Evolutionary conservation across 1,140 invertebrate genomes (phyloP).

Genomic region (Luehdorfia chinensis): DNA sequence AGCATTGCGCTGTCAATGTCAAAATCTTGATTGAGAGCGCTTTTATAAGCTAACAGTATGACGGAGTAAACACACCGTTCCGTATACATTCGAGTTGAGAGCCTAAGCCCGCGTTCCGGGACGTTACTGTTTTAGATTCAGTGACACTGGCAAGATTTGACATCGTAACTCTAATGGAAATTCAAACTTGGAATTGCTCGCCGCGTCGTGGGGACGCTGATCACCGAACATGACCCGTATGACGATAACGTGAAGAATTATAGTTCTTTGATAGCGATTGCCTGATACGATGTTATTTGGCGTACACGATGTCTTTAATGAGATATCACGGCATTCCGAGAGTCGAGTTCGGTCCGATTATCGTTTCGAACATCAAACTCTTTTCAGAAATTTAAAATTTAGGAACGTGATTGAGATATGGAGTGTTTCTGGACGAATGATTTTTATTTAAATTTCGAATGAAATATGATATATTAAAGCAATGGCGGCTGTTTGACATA

Average conservation of each 20-base stretch:
- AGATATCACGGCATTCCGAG: slow-evolving; percentile 69
- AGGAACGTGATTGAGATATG: slow-evolving; percentile 65
- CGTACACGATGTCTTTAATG: slow-evolving; percentile 59
- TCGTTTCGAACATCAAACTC: slow-evolving; percentile 68
- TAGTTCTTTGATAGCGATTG: slow-evolving; percentile 17
- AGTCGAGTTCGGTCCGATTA: slow-evolving; percentile 54
- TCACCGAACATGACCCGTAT: not conserved
- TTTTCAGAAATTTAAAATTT: slow-evolving; percentile 74
- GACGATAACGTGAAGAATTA: slow-evolving; percentile 27
- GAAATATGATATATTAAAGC: slow-evolving; percentile 26
- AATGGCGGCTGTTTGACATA: not conserved
- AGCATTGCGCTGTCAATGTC: slow-evolving; percentile 41
- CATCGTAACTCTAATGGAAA: slow-evolving; percentile 67
- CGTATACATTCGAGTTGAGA: slow-evolving; percentile 7
- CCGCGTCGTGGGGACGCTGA: not conserved
- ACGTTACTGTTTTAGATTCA: slow-evolving; percentile 43
- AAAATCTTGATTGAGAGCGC: slow-evolving; percentile 40
- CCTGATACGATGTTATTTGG: slow-evolving; percentile 35
- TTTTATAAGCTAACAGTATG: slow-evolving; percentile 32
- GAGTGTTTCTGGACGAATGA: slow-evolving; percentile 52
- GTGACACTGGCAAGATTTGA: slow-evolving; percentile 60
- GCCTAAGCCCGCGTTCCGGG: slow-evolving; percentile 29
- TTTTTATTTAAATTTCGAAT: slow-evolving; percentile 57
- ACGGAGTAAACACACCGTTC: slow-evolving; percentile 27
- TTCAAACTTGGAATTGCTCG: slow-evolving; percentile 64